A percentile compares a stretch with the other conserved stretches of the same genome.
phyloP scores from a whole-genome alignment of 2,888 invertebrate genomes.

The Cataglyphis cursor region DNA sequence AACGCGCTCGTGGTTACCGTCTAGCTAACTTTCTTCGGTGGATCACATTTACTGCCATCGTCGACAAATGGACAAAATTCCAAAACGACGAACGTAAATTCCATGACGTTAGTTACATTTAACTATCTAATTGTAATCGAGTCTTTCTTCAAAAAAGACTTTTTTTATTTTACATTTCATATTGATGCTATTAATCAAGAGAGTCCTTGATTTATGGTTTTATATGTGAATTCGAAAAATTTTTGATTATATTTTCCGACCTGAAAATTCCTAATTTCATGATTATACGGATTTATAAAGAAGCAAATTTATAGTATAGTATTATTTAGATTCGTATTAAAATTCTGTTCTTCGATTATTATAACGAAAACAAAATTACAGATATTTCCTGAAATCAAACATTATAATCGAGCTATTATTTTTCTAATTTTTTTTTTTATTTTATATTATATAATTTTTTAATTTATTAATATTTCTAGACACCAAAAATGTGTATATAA shows the following conservation, averaged over 20 bases:
- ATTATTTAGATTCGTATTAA: background rate
- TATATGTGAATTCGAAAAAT: background rate
- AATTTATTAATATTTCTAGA: background rate
- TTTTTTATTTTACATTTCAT: background rate
- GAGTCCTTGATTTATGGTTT: background rate
- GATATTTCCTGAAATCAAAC: background rate
- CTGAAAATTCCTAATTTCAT: background rate
- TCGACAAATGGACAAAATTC: constrained; percentile 77
- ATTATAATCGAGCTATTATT: background rate
- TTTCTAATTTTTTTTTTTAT: background rate
- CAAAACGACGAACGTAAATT: constrained; percentile 37
- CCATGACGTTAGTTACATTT: constrained; percentile 23
- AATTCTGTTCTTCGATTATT: constrained; percentile 1
- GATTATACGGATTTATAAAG: background rate
- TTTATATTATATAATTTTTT: background rate
- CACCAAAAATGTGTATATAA: background rate
- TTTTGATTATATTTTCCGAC: background rate
- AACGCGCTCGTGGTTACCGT: constrained; percentile 65
- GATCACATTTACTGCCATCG: constrained; percentile 35
- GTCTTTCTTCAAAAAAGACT: background rate
- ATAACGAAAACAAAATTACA: background rate
- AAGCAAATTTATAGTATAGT: background rate
- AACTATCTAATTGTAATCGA: constrained; percentile 16
- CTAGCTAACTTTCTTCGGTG: constrained; percentile 65
- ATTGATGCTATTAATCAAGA: background rate